Evolutionary conservation across 2,797 vertebrate genomes (phyloP).

Genomic region (Prunella strophiata): DNA sequence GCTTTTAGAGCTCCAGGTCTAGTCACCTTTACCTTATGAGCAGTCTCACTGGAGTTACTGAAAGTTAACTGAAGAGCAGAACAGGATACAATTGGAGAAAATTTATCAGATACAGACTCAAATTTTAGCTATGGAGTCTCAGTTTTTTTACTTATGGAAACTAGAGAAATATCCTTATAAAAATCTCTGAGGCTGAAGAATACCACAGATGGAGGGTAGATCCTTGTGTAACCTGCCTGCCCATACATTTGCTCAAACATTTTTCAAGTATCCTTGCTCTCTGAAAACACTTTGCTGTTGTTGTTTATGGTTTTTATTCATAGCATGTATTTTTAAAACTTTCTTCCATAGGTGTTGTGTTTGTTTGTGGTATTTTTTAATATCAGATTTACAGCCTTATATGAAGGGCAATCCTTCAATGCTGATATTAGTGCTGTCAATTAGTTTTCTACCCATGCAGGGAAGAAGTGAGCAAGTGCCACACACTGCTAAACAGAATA

Average conservation of each 20-base stretch:
- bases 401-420: neutral
- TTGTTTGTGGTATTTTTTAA: neutral
- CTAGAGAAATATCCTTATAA: neutral
- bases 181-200: neutral
- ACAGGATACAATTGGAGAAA: neutral
- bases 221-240: neutral
- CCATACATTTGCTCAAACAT: neutral
- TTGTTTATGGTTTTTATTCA: neutral
- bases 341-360: neutral
- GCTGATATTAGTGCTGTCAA: neutral
- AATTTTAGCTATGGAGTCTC: neutral
- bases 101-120: neutral
- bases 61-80: neutral
- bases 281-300: neutral
- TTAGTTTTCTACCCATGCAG: neutral
- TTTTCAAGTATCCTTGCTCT: neutral
- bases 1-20: neutral
- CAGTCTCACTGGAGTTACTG: neutral
- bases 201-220: neutral
- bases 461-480: neutral
- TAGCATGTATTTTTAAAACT: neutral
- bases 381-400: neutral
- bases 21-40: neutral
- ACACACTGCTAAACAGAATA: neutral
- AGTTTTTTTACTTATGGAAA: neutral